phyloP scores from a whole-genome alignment of 2,888 invertebrate genomes.

The Chorisops tibialis region DNA sequence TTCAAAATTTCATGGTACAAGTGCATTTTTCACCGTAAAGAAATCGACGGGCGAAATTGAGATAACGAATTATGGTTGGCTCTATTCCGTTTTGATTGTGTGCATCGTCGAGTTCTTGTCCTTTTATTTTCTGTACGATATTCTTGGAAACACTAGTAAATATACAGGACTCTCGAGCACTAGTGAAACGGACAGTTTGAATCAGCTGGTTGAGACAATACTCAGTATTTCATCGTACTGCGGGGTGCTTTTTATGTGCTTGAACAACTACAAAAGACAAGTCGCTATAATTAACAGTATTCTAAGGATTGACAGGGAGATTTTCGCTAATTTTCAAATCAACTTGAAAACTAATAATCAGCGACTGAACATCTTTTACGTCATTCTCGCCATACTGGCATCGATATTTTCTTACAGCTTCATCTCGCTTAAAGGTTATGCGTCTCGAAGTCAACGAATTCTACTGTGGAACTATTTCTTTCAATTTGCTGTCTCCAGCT shows the following conservation, averaged over 20 bases:
- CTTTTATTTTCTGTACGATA: slow-evolving; percentile 15
- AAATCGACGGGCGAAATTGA: neutral
- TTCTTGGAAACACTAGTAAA: neutral
- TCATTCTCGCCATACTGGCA: neutral
- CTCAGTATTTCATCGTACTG: slow-evolving; percentile 38
- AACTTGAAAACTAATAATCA: slow-evolving; percentile 9
- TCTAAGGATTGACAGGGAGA: slow-evolving; percentile 8
- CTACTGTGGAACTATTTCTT: neutral
- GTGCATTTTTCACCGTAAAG: neutral
- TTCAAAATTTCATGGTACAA: slow-evolving; percentile 10
- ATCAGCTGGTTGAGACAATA: slow-evolving; percentile 12
- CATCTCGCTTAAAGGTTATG: neutral
- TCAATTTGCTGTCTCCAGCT: slow-evolving; percentile 7
- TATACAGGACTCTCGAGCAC: slow-evolving; percentile 32
- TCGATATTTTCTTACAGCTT: neutral
- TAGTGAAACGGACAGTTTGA: slow-evolving; percentile 30
- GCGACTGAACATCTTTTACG: neutral
- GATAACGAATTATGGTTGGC: neutral
- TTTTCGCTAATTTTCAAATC: neutral
- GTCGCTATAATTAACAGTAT: slow-evolving; percentile 35
- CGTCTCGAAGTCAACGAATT: neutral
- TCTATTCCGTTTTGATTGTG: slow-evolving; percentile 4
- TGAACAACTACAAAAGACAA: slow-evolving; percentile 38
- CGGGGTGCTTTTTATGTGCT: slow-evolving; percentile 38
- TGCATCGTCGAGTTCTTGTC: neutral